Evolutionary conservation across 2,797 vertebrate genomes (phyloP).

Genomic region (Ctenosaura bakeri): DNA sequence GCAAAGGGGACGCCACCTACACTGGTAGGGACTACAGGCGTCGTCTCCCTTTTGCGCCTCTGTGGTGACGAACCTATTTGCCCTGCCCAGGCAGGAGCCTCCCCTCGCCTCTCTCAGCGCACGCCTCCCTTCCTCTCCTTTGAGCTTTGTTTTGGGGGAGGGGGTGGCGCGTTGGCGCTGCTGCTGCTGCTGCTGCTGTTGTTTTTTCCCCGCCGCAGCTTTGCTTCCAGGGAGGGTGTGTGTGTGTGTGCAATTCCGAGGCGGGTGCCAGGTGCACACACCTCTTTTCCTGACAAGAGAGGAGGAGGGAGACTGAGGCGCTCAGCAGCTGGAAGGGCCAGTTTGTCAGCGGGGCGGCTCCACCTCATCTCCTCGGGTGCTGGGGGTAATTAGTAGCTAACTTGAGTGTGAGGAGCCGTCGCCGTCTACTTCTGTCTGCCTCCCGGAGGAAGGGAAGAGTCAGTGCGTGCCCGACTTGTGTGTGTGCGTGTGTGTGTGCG

Average conservation of each 20-base stretch:
- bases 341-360: constrained; percentile 67
- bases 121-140: constrained; percentile 83
- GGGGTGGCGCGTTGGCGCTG: constrained; percentile 23
- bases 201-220: constrained; percentile 52
- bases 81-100: constrained; percentile 50
- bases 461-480: constrained; percentile 66
- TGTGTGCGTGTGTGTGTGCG: constrained; percentile 52
- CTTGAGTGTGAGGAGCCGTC: constrained; percentile 53
- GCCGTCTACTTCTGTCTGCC: constrained; percentile 53
- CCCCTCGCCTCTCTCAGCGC: constrained; percentile 58
- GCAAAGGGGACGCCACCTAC: no score
- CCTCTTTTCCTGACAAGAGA: constrained; percentile 70
- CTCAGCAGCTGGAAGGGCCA: constrained; percentile 75
- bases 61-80: not conserved
- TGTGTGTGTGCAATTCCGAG: constrained; percentile 38
- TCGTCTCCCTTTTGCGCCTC: not conserved
- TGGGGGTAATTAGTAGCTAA: constrained; percentile 70
- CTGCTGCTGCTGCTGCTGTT: constrained; percentile 55
- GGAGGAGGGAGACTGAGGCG: constrained; percentile 30
- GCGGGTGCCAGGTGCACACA: constrained; percentile 74
- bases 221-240: constrained; percentile 45
- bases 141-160: constrained; percentile 53
- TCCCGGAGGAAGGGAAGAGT: constrained; percentile 73
- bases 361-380: constrained; percentile 46
- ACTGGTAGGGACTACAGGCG: no score